Evolutionary conservation across 2,113 vertebrate species (phyloP).

Genomic region (Peromyscus polionotus): DNA sequence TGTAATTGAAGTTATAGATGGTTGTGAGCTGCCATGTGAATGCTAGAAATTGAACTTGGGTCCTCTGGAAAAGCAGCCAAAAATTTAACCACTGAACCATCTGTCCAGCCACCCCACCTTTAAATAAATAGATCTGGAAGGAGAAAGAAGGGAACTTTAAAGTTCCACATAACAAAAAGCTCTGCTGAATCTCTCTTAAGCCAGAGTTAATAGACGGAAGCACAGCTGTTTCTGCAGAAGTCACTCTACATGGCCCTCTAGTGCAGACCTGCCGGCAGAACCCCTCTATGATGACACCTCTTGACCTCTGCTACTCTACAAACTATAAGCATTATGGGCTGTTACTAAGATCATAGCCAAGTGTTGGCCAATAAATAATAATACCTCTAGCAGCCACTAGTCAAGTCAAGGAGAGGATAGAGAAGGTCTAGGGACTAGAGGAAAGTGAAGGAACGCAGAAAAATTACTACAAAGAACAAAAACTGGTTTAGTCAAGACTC

Average conservation of each 20-base stretch:
- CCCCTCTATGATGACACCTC: not conserved
- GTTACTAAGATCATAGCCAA: not conserved
- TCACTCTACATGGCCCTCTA: not conserved
- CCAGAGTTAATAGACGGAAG: not conserved
- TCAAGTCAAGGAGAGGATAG: not conserved
- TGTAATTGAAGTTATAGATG: not conserved
- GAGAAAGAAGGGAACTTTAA: not conserved
- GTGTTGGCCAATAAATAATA: not conserved
- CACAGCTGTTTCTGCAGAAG: not conserved
- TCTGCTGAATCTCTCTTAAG: not conserved
- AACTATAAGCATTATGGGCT: not conserved
- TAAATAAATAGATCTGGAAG: not conserved
- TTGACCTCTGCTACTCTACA: not conserved
- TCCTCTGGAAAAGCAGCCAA: not conserved
- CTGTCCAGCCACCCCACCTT: no score
- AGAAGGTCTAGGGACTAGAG: not conserved
- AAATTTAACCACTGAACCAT: not conserved
- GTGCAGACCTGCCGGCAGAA: not conserved
- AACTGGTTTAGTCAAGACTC: not conserved
- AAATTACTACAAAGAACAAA: not conserved
- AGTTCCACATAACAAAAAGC: not conserved
- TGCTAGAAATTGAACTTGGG: not conserved
- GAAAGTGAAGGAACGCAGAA: not conserved
- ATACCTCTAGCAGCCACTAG: not conserved
- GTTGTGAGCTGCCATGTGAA: not conserved